Evolutionary conservation across 2,797 vertebrate genomes (phyloP).

Genomic region (Serranus cabrilla): DNA sequence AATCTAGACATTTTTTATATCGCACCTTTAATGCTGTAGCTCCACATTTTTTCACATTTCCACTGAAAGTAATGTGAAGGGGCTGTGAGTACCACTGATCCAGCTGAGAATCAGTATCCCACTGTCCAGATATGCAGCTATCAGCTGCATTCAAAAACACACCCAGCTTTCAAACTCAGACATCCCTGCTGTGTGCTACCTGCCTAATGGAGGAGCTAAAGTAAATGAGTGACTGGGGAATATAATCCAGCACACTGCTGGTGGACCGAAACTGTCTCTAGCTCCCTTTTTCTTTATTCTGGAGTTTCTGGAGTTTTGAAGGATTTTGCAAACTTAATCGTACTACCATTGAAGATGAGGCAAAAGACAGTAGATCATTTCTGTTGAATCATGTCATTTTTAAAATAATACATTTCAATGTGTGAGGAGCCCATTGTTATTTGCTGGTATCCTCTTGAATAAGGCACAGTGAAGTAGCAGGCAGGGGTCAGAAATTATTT

Average conservation of each 20-base stretch:
- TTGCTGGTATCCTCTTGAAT: conserved; percentile 5
- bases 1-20: neutral
- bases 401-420: conserved; percentile 24
- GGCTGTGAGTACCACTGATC: neutral
- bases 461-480: conserved; percentile 20
- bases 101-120: neutral
- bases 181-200: neutral
- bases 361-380: neutral
- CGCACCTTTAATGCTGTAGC: neutral
- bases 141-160: neutral
- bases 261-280: neutral
- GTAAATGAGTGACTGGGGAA: neutral
- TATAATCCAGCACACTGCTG: neutral
- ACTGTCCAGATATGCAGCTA: neutral
- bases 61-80: neutral
- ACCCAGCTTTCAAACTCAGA: neutral
- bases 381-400: conserved; percentile 8
- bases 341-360: neutral
- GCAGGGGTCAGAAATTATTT: conserved; percentile 34
- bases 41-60: neutral
- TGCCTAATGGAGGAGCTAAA: neutral
- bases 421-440: conserved; percentile 13
- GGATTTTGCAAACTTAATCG: neutral
- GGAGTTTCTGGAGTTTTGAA: neutral
- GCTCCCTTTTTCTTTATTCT: neutral